Conservation (phyloP, 2,888 invertebrate species). For the Sericinus montela region DNA sequence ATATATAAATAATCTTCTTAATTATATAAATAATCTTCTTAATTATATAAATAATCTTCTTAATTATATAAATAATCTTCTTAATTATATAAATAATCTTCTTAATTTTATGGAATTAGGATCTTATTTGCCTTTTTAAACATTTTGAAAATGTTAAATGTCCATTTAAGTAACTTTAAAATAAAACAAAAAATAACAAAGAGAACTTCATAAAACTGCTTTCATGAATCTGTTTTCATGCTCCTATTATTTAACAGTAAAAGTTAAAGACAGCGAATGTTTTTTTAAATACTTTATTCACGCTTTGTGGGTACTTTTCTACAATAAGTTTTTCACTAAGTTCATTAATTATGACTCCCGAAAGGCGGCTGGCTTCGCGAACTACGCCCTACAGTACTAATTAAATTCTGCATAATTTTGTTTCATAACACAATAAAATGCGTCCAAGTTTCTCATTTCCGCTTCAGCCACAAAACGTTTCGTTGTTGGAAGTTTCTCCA, state of each 20-base stretch:
- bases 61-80: too few relatives aligned
- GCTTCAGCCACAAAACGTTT: constrained; percentile 7
- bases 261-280: neutral
- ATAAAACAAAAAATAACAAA: too few relatives aligned
- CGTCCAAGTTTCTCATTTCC: neutral
- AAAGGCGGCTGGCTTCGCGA: constrained; percentile 1
- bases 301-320: constrained; percentile 5
- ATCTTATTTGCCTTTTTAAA: too few relatives aligned
- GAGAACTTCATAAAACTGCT: too few relatives aligned
- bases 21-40: too few relatives aligned
- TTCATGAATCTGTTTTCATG: too few relatives aligned
- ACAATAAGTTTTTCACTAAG: constrained; percentile 2
- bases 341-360: constrained; percentile 14
- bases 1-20: too few relatives aligned
- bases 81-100: too few relatives aligned
- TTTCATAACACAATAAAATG: constrained; percentile 4
- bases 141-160: too few relatives aligned
- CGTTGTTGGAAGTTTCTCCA: constrained; percentile 11
- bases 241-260: neutral
- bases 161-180: too few relatives aligned
- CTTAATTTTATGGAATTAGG: too few relatives aligned
- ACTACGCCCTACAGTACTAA: constrained; percentile 9
- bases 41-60: too few relatives aligned
- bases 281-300: constrained; percentile 4
- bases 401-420: constrained; percentile 16